Conservation (phyloP, 2,797 vertebrate species). For the Dendrocincla tyrannina region DNA sequence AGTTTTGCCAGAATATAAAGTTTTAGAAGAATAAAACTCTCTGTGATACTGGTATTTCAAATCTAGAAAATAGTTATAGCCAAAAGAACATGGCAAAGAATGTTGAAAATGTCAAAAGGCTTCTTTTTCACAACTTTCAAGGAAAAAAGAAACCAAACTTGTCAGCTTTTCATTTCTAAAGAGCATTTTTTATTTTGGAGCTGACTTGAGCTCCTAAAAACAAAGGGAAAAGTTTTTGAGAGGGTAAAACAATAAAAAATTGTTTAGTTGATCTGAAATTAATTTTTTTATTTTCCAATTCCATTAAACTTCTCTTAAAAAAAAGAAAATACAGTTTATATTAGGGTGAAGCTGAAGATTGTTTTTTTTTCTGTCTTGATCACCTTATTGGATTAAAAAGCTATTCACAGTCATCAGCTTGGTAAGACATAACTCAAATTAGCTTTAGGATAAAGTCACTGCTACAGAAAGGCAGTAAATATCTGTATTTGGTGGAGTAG, state of each 20-base stretch:
- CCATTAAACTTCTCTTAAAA: background rate
- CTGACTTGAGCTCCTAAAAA: background rate
- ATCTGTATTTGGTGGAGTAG: background rate
- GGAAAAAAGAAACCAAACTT: background rate
- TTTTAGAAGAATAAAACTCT: constrained; percentile 13
- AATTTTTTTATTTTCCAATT: background rate
- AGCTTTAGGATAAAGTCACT: background rate
- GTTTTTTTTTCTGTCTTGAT: background rate
- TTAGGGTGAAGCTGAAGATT: background rate
- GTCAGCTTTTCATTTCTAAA: constrained; percentile 15
- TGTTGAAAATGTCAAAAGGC: constrained; percentile 14
- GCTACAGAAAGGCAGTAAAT: background rate
- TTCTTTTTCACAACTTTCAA: background rate
- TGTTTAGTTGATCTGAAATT: background rate
- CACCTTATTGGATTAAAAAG: background rate
- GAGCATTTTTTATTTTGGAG: constrained; percentile 25
- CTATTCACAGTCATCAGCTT: background rate
- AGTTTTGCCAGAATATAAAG: constrained; percentile 14
- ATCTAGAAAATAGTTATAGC: background rate
- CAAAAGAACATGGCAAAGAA: constrained; percentile 22
- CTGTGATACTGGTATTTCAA: constrained; percentile 23
- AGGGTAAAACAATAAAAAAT: background rate
- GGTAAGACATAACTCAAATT: background rate
- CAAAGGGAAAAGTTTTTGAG: background rate
- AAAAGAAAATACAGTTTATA: background rate